Percentiles rank a stretch among this genome's conserved stretches.
These are phyloP conservation scores for Ichneumoninae sp. DNA, from an alignment of 2,888 invertebrate species.

Conservation along the genomic window DNA sequence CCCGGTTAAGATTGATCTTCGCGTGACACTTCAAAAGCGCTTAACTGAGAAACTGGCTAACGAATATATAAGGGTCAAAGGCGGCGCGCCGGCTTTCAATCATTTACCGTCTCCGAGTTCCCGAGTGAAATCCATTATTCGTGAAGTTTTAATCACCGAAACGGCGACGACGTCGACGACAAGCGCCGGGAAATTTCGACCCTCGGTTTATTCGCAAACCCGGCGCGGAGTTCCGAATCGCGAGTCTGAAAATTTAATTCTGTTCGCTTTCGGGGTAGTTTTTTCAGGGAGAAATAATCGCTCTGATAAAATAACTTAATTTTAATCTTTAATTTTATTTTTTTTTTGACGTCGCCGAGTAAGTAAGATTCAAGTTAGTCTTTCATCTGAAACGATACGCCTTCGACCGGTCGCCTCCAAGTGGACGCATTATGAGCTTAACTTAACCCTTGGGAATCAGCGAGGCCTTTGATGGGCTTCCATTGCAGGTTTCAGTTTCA, in stretches of 20 bases:
- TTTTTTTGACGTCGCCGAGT: too few species aligned
- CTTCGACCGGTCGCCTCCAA: constrained; percentile 24
- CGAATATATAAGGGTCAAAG: constrained; percentile 32
- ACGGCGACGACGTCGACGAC: constrained; percentile 48
- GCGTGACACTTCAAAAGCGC: too few species aligned
- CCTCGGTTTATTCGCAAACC: background rate
- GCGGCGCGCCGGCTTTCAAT: constrained; percentile 49
- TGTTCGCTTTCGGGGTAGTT: constrained; percentile 10
- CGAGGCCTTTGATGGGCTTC: constrained; percentile 78
- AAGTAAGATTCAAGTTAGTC: background rate
- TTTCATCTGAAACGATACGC: background rate
- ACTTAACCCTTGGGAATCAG: constrained; percentile 72
- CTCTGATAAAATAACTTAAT: constrained; percentile 60
- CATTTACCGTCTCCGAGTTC: constrained; percentile 59
- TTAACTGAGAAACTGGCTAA: constrained; percentile 20
- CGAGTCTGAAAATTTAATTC: constrained; percentile 42
- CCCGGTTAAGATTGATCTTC: too few species aligned
- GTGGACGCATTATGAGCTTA: constrained; percentile 51
- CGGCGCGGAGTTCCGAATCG: background rate
- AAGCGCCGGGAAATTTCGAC: constrained; percentile 25
- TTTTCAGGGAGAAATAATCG: constrained; percentile 59
- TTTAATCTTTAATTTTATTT: too few species aligned
- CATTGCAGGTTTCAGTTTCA: constrained; percentile 75
- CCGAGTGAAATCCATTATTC: constrained; percentile 65
- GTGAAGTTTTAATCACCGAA: constrained; percentile 67